Evolutionary conservation across 2,888 invertebrate species (phyloP), one percentile per base, ranked within the genome.

Genomic region (Pseudococcus jackbeardsleyi): DNA sequence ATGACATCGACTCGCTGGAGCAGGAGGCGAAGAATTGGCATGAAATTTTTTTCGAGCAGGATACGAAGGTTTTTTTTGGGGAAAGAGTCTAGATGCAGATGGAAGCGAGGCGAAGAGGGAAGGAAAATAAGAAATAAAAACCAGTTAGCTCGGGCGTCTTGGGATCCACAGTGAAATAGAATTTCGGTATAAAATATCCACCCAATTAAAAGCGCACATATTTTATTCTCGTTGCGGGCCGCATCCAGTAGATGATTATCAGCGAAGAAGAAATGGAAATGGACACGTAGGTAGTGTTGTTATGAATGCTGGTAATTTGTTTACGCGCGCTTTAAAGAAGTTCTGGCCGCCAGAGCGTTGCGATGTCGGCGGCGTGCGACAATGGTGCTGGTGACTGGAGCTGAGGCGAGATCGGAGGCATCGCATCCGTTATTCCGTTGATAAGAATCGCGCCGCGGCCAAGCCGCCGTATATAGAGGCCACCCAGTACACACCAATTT

Each of bases 291-390:
- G 88, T 82, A 79, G 88, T 88, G 88, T 79, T 88, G 88, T 88
- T 88, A 82, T 22, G 88, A 79, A 88, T 87, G 82, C 39, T 88
- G 88, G 88, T 88, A 88, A 88, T 88, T 88, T 88, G 88, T 88
- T 88, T 88, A 33, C 22, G 68, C 68, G 68, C 68, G 64, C 64
- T 11, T 26, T 64, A 22, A 19, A 64, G 64, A 64, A 64, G 64
- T n/a, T 64, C 19, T 64, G 64, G 64, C 64, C 22, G 64, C 64
- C 64, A 22, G 59, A 59, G n/a, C 59, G n/a, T 59, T 17, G 59
- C 68, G 68, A 26, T 26, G 68, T 26, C 87, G 82, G 77, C 50
- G 88, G 88, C 88, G 88, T 82, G 59, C 79, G 88, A 88, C 88
- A 88, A 88, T 88, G 48, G 86, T 48, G 42, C 19, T 26, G 77